Evolutionary conservation across 2,113 vertebrate species (phyloP).

Genomic region (human): DNA sequence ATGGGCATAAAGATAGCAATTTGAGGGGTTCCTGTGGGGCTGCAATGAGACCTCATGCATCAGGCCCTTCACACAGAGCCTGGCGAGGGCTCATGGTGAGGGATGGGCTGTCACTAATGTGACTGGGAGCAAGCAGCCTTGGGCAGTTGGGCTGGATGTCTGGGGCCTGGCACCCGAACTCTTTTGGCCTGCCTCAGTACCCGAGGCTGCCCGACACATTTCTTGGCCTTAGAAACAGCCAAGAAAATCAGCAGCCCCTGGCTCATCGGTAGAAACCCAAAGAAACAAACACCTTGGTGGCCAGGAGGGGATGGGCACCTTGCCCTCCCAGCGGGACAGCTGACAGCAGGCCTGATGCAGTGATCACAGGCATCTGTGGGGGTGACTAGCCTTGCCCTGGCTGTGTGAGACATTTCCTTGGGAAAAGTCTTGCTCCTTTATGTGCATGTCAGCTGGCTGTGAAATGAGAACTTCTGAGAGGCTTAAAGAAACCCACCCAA

Average conservation of each 20-base stretch:
- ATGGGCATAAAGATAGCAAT: rapidly evolving
- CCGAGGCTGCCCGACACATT: not conserved
- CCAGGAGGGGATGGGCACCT: not conserved
- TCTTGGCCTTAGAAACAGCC: not conserved
- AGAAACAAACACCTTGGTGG: slow-evolving; percentile 24
- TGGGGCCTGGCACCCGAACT: not conserved
- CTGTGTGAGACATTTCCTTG: not conserved
- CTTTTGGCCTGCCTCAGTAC: not conserved
- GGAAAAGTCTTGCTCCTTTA: slow-evolving; percentile 11
- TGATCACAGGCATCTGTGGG: not conserved
- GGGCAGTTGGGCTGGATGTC: not conserved
- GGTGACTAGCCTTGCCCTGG: not conserved
- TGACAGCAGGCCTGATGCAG: rapidly evolving
- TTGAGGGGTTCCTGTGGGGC: rapidly evolving
- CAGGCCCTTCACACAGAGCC: not conserved
- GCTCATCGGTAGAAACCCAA: not conserved
- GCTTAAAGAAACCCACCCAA: slow-evolving; percentile 49
- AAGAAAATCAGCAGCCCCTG: not conserved
- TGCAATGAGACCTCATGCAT: rapidly evolving
- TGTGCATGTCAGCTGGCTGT: slow-evolving; percentile 7
- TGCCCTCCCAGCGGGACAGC: not conserved
- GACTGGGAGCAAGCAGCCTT: not conserved
- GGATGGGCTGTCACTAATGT: rapidly evolving
- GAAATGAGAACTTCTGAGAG: not conserved
- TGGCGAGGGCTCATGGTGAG: not conserved